Base-by-base conservation (phyloP, 2,888 invertebrate species). In the Portevinia maculata region DNA sequence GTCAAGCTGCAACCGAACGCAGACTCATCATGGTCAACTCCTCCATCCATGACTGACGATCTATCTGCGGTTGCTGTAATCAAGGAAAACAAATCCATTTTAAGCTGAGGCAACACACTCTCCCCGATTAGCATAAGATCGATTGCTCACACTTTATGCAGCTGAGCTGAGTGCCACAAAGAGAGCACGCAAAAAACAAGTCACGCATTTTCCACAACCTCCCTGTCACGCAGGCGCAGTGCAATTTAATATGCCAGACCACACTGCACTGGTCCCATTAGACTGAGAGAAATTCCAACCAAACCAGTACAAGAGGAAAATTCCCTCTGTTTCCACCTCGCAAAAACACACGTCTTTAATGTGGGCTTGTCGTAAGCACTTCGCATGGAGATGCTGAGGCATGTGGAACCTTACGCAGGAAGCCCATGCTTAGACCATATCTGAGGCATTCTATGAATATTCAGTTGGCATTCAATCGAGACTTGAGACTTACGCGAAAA, bases 381-480 rank as follows among this genome's bases (percentile, higher is more conserved):
- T 50, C 30, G 30, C 39, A 48, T 30, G 30, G 39, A 60, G 73
- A 48, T 60, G 75, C 69, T 60, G 19, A 19, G 30, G 32, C 41
- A 50, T 39, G 2, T 28, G n/a, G 79, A 64, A 81, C 79, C 70
- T 81, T n/a, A n/a, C n/a, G n/a, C 64, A 62, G 74, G 74, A 79
- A 69, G 34, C 69, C 62, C 71, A 65, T 65, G 59, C 44, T 21
- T 5, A 69, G 71, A 71, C 78, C 78, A 59, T 79, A 59, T n/a
- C n/a, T 79, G 78, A 71, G 78, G 78, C 71, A 39, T 52, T 46
- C 50, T 65, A 79, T 79, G 78, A 79, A 79, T 79, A 79, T 79
- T 79, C 78, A 78, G 24, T 55, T 37, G 37, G 30, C 44, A 41
- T 41, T 17, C 44, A 37, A 34, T 57, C 57, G 24, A 28, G 67